Evolutionary conservation across 2,888 invertebrate species (phyloP).

Genomic region (Muschampia plurimacula): DNA sequence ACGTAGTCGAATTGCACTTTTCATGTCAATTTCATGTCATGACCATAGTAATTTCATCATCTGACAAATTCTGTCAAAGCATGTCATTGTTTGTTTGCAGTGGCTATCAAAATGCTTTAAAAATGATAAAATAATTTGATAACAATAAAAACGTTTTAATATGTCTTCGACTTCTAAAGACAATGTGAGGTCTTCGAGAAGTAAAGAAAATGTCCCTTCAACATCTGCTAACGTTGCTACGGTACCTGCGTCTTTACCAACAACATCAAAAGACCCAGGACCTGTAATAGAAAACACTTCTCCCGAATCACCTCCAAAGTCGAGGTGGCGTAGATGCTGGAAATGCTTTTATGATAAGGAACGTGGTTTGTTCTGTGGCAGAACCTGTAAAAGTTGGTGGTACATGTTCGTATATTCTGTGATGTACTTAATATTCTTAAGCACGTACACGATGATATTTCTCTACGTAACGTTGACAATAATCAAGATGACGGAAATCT

Average conservation of each 20-base stretch:
- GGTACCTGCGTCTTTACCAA: constrained; percentile 28
- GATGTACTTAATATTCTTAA: constrained; percentile 67
- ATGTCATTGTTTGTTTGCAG: not conserved
- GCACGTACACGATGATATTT: constrained; percentile 62
- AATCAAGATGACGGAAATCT: constrained; percentile 54
- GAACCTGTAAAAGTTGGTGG: constrained; percentile 66
- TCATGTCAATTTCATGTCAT: not conserved
- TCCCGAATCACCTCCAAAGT: constrained; percentile 22
- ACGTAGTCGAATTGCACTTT: too few relatives aligned
- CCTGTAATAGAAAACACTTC: constrained; percentile 1
- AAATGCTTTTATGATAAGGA: constrained; percentile 59
- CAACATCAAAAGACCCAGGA: constrained; percentile 42
- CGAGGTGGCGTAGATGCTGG: constrained; percentile 48
- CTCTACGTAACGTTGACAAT: constrained; percentile 59
- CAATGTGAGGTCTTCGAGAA: constrained; percentile 1
- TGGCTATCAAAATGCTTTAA: not conserved
- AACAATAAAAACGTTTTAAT: not conserved
- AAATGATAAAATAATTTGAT: constrained; percentile 12
- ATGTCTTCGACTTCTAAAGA: constrained; percentile 28
- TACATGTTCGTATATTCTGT: constrained; percentile 60
- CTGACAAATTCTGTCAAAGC: constrained; percentile 11
- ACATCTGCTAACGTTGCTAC: constrained; percentile 8
- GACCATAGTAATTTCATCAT: not conserved
- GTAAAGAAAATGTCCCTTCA: constrained; percentile 6
- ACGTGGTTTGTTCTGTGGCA: constrained; percentile 56